Conservation (phyloP, 2,888 invertebrate genomes). For the Euplexia lucipara region DNA sequence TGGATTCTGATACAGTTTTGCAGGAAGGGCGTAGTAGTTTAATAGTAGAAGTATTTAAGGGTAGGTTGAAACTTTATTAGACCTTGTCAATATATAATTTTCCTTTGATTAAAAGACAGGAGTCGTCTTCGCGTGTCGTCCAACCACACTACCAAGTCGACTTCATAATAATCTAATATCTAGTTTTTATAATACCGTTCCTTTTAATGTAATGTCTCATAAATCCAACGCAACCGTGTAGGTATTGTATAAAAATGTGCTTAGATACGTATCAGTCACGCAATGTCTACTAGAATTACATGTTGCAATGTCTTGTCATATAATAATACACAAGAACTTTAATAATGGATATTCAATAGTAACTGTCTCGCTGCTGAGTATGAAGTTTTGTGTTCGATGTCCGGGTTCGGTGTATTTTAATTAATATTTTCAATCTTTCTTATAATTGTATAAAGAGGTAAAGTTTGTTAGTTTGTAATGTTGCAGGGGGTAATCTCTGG, state of each 20-base stretch:
- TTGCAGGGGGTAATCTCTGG: too few relatives aligned
- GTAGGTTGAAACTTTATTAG: not conserved
- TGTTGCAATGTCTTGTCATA: conserved; percentile 28
- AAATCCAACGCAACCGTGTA: conserved; percentile 50
- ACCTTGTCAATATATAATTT: conserved; percentile 8
- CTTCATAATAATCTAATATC: conserved; percentile 46
- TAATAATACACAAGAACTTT: conserved; percentile 18
- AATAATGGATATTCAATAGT: conserved; percentile 1
- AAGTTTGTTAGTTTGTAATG: too few relatives aligned
- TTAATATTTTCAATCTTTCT: too few relatives aligned
- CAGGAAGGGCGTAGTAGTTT: too few relatives aligned
- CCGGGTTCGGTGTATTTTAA: too few relatives aligned
- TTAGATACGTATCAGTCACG: conserved; percentile 53
- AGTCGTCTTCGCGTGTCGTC: conserved; percentile 27
- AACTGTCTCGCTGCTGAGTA: not conserved
- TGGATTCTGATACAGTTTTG: too few relatives aligned
- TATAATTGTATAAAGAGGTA: too few relatives aligned
- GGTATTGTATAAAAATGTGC: conserved; percentile 41
- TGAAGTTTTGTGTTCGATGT: too few relatives aligned
- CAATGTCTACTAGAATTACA: conserved; percentile 39
- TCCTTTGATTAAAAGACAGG: conserved; percentile 19
- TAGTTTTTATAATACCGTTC: conserved; percentile 34
- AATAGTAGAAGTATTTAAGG: too few relatives aligned
- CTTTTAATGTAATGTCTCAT: conserved; percentile 44
- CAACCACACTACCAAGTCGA: conserved; percentile 1